Evolutionary conservation across 2,888 invertebrate genomes (phyloP), one percentile per base, ranked within the genome.

Genomic region (Mythimna vitellina): DNA sequence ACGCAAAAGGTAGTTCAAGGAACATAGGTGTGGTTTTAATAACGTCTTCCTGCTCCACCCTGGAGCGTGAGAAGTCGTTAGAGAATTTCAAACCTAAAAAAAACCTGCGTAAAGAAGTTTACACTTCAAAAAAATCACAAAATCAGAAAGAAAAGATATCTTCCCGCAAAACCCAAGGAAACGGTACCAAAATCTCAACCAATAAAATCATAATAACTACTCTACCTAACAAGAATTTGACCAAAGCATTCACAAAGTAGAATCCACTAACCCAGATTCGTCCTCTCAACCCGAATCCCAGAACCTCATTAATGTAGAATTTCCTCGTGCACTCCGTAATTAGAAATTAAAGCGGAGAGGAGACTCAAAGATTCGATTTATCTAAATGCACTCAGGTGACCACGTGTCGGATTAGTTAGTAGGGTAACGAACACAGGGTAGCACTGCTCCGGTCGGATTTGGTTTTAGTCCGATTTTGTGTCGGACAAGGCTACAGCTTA

Each of bases 321-420:
- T 65, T 80, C 76, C 80, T 46, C 12, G n/a, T 77, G 85, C 84
- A 83, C 78, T 78, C 86, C 60, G 57, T 89, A 89, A 91, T 90
- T 89, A 89, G 87, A 87, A 87, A 88, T 87, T 81, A 76, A 79
- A 82, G 80, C 68, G n/a, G 79, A 76, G 25, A 49, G 17, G 73
- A 62, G 71, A 80, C 78, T 85, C 80, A 76, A 84, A 87, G 88
- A 89, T 90, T 89, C 88, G 87, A 90, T 90, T 90, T 87, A 87
- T 85, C 78, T 86, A 87, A 88, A 88, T 88, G 87, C 86, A 89
- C 84, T 87, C 81, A 66, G 72, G 71, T 77, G 81, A 63, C 70
- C 76, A 75, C 70, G 73, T 75, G 76, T 67, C 32, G 63, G 76
- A 79, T 76, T 81, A 70, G 65, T 14, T 17, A 8, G 58, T n/a